These are phyloP conservation scores for Nephrotoma guestfalica DNA, from an alignment of 2,888 invertebrate species.

Conservation along the genomic window DNA sequence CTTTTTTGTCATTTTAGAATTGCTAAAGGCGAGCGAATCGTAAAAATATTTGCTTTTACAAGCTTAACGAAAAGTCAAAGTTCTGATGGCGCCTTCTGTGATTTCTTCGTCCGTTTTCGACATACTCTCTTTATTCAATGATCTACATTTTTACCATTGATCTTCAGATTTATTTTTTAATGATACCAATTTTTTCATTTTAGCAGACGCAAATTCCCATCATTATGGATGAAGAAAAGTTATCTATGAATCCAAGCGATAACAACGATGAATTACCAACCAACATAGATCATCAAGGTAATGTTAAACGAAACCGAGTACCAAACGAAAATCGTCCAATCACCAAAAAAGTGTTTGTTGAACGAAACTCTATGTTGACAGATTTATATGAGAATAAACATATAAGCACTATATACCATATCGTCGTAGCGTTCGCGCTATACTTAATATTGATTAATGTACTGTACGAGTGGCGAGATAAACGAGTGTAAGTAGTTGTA, in stretches of 20 bases:
- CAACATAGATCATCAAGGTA: too few relatives aligned
- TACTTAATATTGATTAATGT: constrained; percentile 52
- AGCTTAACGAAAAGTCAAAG: too few relatives aligned
- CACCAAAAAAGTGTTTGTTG: constrained; percentile 43
- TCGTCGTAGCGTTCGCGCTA: constrained; percentile 59
- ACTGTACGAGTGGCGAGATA: constrained; percentile 49
- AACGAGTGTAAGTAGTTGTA: constrained; percentile 44
- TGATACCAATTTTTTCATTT: too few relatives aligned
- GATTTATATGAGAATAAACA: constrained; percentile 58
- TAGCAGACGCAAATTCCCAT: too few relatives aligned
- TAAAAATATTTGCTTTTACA: too few relatives aligned
- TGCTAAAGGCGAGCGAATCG: too few relatives aligned
- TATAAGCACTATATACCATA: constrained; percentile 61
- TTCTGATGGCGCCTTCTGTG: too few relatives aligned
- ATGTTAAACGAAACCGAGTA: neutral
- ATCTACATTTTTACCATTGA: too few relatives aligned
- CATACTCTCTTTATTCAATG: too few relatives aligned
- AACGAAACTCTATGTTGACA: constrained; percentile 55
- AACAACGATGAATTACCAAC: neutral
- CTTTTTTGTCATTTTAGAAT: too few relatives aligned
- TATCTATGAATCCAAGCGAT: neutral
- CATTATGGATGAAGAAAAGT: neutral
- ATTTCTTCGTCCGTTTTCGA: too few relatives aligned
- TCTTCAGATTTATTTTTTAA: too few relatives aligned
- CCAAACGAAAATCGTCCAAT: constrained; percentile 13